Conservation (phyloP, 2,888 invertebrate genomes). For the Trissolcus brochymenae region DNA sequence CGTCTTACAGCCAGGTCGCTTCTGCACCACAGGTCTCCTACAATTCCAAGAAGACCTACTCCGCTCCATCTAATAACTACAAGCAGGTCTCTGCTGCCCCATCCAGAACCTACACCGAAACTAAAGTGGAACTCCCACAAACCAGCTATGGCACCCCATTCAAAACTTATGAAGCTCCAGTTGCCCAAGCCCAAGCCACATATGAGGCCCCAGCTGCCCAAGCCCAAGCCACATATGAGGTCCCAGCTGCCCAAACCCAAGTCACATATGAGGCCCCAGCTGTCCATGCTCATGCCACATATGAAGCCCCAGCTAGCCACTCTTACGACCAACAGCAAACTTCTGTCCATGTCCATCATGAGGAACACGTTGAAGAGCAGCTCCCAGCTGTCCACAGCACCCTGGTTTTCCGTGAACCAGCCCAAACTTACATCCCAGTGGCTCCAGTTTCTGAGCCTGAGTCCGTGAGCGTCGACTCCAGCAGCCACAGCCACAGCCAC, state of each 20-base stretch:
- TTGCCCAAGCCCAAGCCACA: neutral
- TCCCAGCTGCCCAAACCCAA: slow-evolving; percentile 1
- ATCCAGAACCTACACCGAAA: no score
- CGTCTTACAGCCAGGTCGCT: no score
- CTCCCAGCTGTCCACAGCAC: slow-evolving; percentile 18
- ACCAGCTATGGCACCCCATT: no score
- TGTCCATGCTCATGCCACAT: slow-evolving; percentile 4
- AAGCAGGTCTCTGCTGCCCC: no score
- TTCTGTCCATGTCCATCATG: slow-evolving; percentile 12
- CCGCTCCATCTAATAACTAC: no score
- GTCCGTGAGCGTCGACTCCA: slow-evolving; percentile 56
- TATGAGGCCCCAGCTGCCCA: slow-evolving; percentile 10
- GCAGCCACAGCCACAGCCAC: slow-evolving; percentile 5
- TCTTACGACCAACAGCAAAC: neutral
- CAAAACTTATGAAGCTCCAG: no score
- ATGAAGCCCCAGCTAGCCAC: slow-evolving; percentile 3
- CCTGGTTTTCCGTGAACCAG: slow-evolving; percentile 6
- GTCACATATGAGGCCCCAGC: slow-evolving; percentile 16
- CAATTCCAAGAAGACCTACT: neutral
- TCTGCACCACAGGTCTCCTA: no score
- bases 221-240: slow-evolving; percentile 8
- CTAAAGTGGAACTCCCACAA: no score
- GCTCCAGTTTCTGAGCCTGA: slow-evolving; percentile 39
- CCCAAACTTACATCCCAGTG: slow-evolving; percentile 33
- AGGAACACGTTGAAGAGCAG: slow-evolving; percentile 4